Evolutionary conservation across 2,888 invertebrate species (phyloP), one percentile per base, ranked within the genome.

Genomic region (Myopa testacea): DNA sequence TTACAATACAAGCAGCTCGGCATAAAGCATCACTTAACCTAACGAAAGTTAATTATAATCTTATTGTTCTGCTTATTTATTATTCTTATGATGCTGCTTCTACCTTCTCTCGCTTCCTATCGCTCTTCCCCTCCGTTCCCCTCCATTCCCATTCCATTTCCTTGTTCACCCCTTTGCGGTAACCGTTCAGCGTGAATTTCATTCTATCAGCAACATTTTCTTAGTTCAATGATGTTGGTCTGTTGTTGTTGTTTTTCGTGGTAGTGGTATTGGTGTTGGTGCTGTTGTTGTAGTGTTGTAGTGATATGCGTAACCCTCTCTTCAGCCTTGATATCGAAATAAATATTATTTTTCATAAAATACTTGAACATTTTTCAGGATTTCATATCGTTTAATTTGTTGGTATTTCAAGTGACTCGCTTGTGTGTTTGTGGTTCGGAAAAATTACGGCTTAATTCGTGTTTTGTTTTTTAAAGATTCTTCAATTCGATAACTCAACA

Each of bases 1-100:
- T 82, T 81, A 79, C 79, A 78, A 79, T 77, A 82, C 80, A 80
- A 82, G 79, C 79, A 78, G 50, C 80, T 80, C 80, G 80, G 79
- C 77, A 75, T 76, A 80, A 78, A 80, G 80, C 83, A 84, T 81
- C 80, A 81, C 81, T 81, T 80, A 81, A 81, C 81, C 80, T 78
- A 80, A 81, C 81, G 80, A 80, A 81, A 81, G 81, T 81, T 82
- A 82, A 82, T 82, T 82, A 82, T 80, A 81, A 79, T 79, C 78
- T 77, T 79, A 58, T 78, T 79, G 75, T 75, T 77, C 55, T 63
- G 38, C n/a, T 60, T 38, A 58, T 73, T 19, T 50, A 40, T 73
- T 45, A 45, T 45, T 45, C 45, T 45, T 45, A 45, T 10, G 45
- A 45, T 45, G 45, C 45, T 45, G 45, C 45, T 45, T 3, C 45